Conservation (phyloP, 2,888 invertebrate species). For the Cataglyphis altisquamis region DNA sequence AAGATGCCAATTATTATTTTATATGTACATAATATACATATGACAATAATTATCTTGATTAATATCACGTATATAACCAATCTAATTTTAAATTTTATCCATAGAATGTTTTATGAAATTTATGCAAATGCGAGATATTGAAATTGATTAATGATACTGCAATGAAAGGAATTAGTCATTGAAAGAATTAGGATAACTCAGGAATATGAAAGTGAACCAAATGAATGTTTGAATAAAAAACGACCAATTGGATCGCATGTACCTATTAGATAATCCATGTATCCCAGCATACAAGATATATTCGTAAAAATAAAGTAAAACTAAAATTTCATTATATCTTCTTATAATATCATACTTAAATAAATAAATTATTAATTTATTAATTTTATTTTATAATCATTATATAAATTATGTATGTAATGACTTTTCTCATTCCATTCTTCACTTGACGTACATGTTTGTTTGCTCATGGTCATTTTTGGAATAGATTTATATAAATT, state of each 20-base stretch:
- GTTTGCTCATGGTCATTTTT: background rate
- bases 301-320: background rate
- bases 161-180: conserved; percentile 16
- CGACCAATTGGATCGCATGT: conserved; percentile 59
- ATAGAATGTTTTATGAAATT: background rate
- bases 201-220: conserved; percentile 41
- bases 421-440: background rate
- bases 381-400: background rate
- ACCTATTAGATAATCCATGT: conserved; percentile 33
- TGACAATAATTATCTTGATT: background rate
- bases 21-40: background rate
- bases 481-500: background rate
- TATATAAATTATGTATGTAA: background rate
- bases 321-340: background rate
- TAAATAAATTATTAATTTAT: background rate
- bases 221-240: conserved; percentile 43
- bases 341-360: background rate
- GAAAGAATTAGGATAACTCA: background rate
- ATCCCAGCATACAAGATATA: conserved; percentile 58
- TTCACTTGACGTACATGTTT: background rate
- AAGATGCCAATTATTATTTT: background rate
- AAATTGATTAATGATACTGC: conserved; percentile 5
- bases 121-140: background rate
- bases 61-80: background rate
- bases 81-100: conserved; percentile 11